Percentiles rank a stretch among this genome's conserved stretches.
Conservation (phyloP, 2,888 invertebrate genomes). For the Sympetrum striolatum region DNA sequence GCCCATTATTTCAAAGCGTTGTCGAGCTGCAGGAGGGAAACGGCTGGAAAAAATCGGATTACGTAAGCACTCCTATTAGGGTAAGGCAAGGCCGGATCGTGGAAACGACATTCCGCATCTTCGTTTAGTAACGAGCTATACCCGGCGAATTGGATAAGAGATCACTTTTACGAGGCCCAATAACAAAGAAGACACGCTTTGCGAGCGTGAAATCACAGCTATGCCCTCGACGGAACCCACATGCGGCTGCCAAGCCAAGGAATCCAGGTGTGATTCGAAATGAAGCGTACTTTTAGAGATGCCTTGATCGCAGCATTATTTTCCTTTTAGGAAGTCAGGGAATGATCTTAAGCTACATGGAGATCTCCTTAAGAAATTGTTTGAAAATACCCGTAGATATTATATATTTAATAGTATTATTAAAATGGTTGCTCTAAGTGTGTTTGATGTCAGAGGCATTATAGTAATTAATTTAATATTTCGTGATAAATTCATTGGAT, state of each 20-base stretch:
- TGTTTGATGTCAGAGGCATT: no score
- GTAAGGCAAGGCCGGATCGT: background rate
- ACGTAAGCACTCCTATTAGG: background rate
- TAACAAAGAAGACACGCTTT: background rate
- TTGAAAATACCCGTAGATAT: no score
- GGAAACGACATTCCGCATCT: background rate
- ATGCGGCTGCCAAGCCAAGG: background rate
- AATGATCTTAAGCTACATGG: no score
- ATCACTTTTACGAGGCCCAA: background rate
- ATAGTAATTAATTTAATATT: no score
- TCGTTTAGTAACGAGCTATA: background rate
- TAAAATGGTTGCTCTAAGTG: no score
- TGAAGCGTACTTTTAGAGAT: background rate
- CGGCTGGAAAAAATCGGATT: background rate
- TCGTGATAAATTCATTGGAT: no score
- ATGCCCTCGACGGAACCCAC: background rate
- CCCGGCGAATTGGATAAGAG: background rate
- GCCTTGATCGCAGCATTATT: background rate
- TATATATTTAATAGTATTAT: no score
- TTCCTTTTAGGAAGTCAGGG: background rate
- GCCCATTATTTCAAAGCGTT: background rate
- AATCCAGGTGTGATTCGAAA: background rate
- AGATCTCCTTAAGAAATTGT: no score
- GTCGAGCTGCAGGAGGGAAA: background rate
- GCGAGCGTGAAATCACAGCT: background rate